Conservation (phyloP, 2,113 vertebrate genomes). For the Eulemur rufifrons region DNA sequence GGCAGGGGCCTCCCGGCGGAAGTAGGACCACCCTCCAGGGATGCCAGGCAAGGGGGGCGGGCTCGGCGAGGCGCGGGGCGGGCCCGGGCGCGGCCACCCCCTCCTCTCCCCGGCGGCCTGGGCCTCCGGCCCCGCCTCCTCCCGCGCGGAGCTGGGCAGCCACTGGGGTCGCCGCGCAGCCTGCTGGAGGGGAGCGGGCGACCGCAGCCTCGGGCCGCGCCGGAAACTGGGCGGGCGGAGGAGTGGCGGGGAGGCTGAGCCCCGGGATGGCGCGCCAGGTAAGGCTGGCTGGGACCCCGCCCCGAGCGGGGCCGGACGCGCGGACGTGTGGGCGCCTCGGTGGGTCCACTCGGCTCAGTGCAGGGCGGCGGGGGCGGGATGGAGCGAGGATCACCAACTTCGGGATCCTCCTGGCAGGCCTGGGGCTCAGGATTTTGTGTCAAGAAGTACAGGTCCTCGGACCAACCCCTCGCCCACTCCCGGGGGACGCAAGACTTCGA, state of each 20-base stretch:
- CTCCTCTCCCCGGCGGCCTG: not conserved
- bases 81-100: not conserved
- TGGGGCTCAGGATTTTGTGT: not conserved
- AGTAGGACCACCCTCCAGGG: not conserved
- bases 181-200: not conserved
- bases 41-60: not conserved
- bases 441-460: not conserved
- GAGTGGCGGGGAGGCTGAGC: not conserved
- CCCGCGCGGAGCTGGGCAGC: not conserved
- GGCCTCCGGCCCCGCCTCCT: not conserved
- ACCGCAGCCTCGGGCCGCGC: not conserved
- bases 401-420: not conserved
- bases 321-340: not conserved
- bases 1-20: slow-evolving; percentile 1
- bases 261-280: slow-evolving; percentile 75
- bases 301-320: not conserved
- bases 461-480: not conserved
- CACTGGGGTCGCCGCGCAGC: not conserved
- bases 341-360: not conserved
- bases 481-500: not conserved
- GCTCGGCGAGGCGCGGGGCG: not conserved
- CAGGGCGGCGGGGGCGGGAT: not conserved
- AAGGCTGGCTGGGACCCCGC: not conserved
- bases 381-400: not conserved
- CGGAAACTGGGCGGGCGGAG: slow-evolving; percentile 43